Conservation (phyloP, 2,113 vertebrate genomes). For the Hylia prasina region DNA sequence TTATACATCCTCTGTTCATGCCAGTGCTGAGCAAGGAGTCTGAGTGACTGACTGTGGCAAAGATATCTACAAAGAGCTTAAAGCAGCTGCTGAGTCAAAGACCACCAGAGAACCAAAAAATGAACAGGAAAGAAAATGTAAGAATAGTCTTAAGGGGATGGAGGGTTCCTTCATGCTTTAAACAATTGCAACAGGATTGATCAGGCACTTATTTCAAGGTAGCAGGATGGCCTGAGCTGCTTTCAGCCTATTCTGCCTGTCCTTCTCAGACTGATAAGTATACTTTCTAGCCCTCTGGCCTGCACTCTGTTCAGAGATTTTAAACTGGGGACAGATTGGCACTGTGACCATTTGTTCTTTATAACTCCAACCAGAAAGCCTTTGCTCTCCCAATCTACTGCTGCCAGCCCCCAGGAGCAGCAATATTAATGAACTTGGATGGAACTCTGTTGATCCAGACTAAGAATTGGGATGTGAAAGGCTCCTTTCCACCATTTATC, state of each 20-base stretch:
- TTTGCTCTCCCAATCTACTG: fast-evolving
- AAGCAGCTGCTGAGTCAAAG: background rate
- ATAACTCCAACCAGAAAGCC: background rate
- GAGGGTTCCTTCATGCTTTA: background rate
- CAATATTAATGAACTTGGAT: background rate
- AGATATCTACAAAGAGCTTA: background rate
- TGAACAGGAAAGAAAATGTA: background rate
- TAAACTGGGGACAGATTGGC: background rate
- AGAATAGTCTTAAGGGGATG: background rate
- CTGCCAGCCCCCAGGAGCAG: background rate
- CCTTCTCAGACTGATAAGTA: background rate
- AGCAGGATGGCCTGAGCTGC: background rate
- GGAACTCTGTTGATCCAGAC: background rate
- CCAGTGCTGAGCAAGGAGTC: background rate
- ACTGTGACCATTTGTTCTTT: background rate
- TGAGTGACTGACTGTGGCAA: background rate
- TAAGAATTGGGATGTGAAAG: background rate
- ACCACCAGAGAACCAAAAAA: background rate
- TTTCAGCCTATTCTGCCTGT: background rate
- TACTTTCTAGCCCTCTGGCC: background rate
- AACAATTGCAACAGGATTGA: background rate
- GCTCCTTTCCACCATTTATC: background rate
- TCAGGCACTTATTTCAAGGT: background rate
- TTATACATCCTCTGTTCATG: background rate
- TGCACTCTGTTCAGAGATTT: background rate